Conservation (phyloP, 2,888 invertebrate species). For the Pristionchus mayeri region DNA sequence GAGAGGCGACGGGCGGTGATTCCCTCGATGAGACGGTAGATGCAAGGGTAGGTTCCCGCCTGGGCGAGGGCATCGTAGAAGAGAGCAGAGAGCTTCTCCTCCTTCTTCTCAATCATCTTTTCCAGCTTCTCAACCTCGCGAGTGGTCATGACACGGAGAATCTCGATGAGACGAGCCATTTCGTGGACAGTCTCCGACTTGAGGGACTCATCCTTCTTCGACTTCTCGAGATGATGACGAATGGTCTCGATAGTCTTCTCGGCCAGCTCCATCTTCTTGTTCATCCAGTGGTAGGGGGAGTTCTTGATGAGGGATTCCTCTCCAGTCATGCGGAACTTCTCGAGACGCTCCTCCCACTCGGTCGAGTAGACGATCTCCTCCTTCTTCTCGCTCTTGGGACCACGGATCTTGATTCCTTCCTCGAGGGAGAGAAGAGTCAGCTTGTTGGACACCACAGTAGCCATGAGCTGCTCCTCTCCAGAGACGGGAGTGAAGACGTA, state of each 20-base stretch:
- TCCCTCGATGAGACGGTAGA: constrained; percentile 56
- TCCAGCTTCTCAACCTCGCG: constrained; percentile 65
- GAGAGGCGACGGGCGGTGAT: constrained; percentile 53
- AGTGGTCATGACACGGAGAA: constrained; percentile 63
- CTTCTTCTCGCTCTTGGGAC: constrained; percentile 58
- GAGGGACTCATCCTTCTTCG: constrained; percentile 46
- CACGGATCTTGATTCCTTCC: constrained; percentile 49
- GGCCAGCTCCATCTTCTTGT: constrained; percentile 61
- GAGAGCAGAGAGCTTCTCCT: constrained; percentile 60
- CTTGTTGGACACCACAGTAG: constrained; percentile 55
- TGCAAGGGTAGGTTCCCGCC: constrained; percentile 65
- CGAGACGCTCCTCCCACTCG: constrained; percentile 60
- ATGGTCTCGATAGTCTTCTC: constrained; percentile 55
- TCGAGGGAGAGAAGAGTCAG: constrained; percentile 55
- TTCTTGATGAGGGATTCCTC: constrained; percentile 57
- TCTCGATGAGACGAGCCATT: constrained; percentile 65
- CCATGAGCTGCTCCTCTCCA: constrained; percentile 52
- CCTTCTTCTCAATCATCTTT: constrained; percentile 49
- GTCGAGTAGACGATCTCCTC: constrained; percentile 58
- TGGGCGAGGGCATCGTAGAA: constrained; percentile 65
- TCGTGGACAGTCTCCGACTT: constrained; percentile 58
- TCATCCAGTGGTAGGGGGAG: constrained; percentile 56
- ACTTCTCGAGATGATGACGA: constrained; percentile 50
- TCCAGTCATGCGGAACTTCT: constrained; percentile 65
- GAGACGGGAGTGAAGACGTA: constrained; percentile 60